A percentile compares a stretch with the other conserved stretches of the same genome.
These are phyloP conservation scores for Enteromius viviparus DNA, from an alignment of 2,797 vertebrate genomes.

Conservation along the genomic window DNA sequence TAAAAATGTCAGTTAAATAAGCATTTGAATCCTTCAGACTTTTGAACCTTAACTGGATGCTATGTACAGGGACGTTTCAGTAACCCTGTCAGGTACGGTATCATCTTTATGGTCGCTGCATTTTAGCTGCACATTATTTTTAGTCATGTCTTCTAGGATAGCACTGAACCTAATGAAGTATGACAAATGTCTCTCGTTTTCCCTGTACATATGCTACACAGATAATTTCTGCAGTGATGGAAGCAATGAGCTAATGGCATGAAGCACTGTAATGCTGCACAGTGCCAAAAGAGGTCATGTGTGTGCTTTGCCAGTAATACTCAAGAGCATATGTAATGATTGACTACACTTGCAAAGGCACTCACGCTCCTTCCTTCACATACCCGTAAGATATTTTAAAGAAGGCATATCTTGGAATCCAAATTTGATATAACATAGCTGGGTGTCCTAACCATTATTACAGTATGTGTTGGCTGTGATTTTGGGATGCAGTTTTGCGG, in stretches of 20 bases:
- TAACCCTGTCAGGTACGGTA: neutral
- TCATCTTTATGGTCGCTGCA: constrained; percentile 26
- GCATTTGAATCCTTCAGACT: neutral
- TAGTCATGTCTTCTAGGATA: constrained; percentile 37
- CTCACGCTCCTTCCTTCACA: neutral
- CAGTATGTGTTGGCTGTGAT: neutral
- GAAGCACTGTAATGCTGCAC: constrained; percentile 75
- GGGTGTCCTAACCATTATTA: too few species aligned
- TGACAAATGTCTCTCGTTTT: neutral
- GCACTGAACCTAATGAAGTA: constrained; percentile 28
- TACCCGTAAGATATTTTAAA: neutral
- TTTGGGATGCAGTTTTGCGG: neutral
- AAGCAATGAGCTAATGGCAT: constrained; percentile 47
- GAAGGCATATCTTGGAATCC: neutral
- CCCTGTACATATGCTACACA: neutral
- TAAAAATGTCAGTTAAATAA: neutral
- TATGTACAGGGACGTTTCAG: neutral
- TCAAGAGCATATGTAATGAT: constrained; percentile 42
- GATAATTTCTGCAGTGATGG: constrained; percentile 23
- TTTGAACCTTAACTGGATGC: neutral
- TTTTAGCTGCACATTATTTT: constrained; percentile 43
- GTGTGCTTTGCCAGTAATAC: constrained; percentile 73
- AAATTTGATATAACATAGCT: neutral
- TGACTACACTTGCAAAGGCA: neutral
- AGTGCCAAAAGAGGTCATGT: constrained; percentile 82